These are phyloP conservation scores for Perccottus glenii DNA, from an alignment of 2,113 vertebrate species.

Conservation along the genomic window DNA sequence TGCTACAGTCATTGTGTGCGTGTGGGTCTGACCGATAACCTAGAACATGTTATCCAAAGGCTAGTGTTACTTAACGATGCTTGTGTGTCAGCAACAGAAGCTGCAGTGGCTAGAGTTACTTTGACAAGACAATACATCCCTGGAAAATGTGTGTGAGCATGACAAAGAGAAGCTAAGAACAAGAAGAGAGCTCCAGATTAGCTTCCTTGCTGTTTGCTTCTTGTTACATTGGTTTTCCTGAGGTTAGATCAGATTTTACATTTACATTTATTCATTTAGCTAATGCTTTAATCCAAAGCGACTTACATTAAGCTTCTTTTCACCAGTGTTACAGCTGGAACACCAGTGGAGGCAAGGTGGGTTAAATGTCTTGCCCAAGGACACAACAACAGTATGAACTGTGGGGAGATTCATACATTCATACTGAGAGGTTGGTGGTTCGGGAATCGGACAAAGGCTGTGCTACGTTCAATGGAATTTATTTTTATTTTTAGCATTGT, in stretches of 20 bases:
- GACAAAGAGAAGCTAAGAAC: constrained; percentile 24
- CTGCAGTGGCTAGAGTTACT: constrained; percentile 51
- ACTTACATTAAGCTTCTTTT: no score
- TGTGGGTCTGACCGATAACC: constrained; percentile 45
- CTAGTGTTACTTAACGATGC: constrained; percentile 53
- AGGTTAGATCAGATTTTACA: neutral
- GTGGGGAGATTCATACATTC: no score
- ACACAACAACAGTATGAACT: no score
- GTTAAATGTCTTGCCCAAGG: no score
- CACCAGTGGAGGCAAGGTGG: no score
- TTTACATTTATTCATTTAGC: no score
- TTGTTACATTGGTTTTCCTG: constrained; percentile 19
- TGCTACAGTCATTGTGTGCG: constrained; percentile 32
- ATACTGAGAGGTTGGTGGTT: no score
- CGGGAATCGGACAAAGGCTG: neutral
- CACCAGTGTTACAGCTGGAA: no score
- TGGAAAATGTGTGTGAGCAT: constrained; percentile 42
- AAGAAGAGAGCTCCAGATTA: constrained; percentile 3
- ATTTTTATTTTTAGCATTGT: neutral
- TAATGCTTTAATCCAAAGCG: no score
- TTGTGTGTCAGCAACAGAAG: constrained; percentile 57
- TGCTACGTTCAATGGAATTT: neutral
- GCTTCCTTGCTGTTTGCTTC: constrained; percentile 1
- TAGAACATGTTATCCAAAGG: constrained; percentile 54
- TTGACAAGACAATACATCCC: constrained; percentile 46